Base-by-base conservation (phyloP, 2,888 invertebrate genomes). In the Iphiclides podalirius region DNA sequence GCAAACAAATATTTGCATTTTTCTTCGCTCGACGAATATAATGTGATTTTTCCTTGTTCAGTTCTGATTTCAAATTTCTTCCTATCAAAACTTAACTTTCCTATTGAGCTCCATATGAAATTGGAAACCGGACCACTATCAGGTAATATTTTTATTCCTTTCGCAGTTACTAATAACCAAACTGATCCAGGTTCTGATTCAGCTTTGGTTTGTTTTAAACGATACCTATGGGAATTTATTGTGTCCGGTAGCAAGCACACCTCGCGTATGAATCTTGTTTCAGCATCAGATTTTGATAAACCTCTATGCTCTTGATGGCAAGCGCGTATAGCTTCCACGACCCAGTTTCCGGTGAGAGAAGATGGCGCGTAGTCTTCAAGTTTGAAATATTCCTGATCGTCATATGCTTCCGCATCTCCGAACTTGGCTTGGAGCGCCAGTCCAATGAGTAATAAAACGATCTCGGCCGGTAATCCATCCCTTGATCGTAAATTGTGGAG, bases 1-100 rank as follows among this genome's bases (percentile, higher is more conserved):
- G 94, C 92, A 64, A 97, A 90, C 54, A 98, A 88, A 76, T 96
- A 94, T 85, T 97, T 95, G 75, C 98, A 97, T 82, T 98, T 97
- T 72, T 96, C 96, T 81, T 98, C 98, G 73, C 94, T 96, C 46
- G 94, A 93, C 1, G 98, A 96, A 82, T 96, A 98, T 57, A 98
- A 91, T 0, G 95, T 96, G 59, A 96, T 93, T 73, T 95, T 95
- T 64, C 94, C 94, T 68, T 96, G 96, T 49, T 95, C 94, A 7
- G 96, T 95, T 54, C 96, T 93, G 66, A 98, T 97, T 86, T 98
- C 98, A 82, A 99, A 98, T 83, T 98, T 98, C 85, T 98, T 98
- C 70, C 97, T 93, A 91, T 98, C 98, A 79, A 98, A 98, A 77
- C 96, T 96, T 12, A 98, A 89, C 85, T 98, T 98, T 57, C 96